Percentiles rank a stretch among this genome's conserved stretches.
Evolutionary conservation across 1,140 invertebrate genomes (phyloP).

Genomic region (Mizuhopecten yessoensis): DNA sequence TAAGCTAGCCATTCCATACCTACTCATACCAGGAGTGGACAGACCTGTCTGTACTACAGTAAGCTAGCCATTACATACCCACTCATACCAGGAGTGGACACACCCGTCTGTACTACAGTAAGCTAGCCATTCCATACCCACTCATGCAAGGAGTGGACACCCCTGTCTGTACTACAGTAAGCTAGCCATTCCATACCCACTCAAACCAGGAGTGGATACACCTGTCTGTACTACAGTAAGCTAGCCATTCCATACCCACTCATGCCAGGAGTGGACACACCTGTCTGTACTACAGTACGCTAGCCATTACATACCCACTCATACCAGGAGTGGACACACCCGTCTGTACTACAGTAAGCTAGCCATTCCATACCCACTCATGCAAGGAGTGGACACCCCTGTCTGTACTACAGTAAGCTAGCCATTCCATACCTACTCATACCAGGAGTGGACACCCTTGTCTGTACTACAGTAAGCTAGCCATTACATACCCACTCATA

Average conservation of each 20-base stretch:
- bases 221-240: not conserved
- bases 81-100: not conserved
- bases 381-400: not conserved
- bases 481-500: slow-evolving; percentile 51
- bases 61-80: not conserved
- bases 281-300: not conserved
- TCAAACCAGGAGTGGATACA: not conserved
- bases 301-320: slow-evolving; percentile 47
- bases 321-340: slow-evolving; percentile 54
- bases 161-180: slow-evolving; percentile 42
- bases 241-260: not conserved
- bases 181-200: not conserved
- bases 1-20: not conserved
- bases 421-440: not conserved
- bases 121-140: slow-evolving; percentile 43
- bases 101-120: not conserved
- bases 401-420: not conserved
- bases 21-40: not conserved
- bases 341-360: slow-evolving; percentile 40
- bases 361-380: not conserved
- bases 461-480: not conserved
- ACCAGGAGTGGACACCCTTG: not conserved
- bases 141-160: slow-evolving; percentile 54
- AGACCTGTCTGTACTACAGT: not conserved
- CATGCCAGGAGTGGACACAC: not conserved